These are phyloP conservation scores for Drosophila sp. DNA, from an alignment of 1,140 invertebrate species.

Conservation along the genomic window DNA sequence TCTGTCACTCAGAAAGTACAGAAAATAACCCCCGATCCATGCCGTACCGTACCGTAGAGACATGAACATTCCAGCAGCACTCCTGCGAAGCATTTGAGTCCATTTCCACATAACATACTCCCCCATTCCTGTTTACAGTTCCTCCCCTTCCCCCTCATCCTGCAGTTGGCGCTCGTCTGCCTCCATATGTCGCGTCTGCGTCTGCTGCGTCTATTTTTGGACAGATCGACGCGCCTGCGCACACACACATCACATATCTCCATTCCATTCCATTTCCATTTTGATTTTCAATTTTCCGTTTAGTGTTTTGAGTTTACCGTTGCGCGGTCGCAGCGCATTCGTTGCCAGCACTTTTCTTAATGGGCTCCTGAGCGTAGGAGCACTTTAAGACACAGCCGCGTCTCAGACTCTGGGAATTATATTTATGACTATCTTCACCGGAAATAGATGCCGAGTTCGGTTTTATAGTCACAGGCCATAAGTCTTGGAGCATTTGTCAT, in stretches of 20 bases:
- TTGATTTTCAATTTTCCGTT: slow-evolving; percentile 59
- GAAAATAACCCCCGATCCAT: slow-evolving; percentile 3
- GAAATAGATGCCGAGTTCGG: slow-evolving; percentile 64
- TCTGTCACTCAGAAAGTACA: slow-evolving; percentile 62
- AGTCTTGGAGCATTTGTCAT: slow-evolving; percentile 46
- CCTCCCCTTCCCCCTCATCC: not conserved
- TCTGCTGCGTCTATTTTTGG: slow-evolving; percentile 46
- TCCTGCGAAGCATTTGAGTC: slow-evolving; percentile 68
- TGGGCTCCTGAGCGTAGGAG: slow-evolving; percentile 49
- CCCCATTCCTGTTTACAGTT: not conserved
- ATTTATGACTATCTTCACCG: slow-evolving; percentile 65
- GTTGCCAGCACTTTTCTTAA: slow-evolving; percentile 70
- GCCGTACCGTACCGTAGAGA: slow-evolving; percentile 23
- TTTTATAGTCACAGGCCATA: slow-evolving; percentile 29
- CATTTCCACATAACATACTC: slow-evolving; percentile 39
- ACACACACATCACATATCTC: slow-evolving; percentile 28
- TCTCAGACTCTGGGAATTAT: slow-evolving; percentile 49
- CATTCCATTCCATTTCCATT: slow-evolving; percentile 31
- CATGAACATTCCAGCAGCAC: slow-evolving; percentile 71
- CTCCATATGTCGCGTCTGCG: slow-evolving; percentile 63
- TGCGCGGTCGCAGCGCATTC: slow-evolving; percentile 16
- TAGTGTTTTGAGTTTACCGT: slow-evolving; percentile 66
- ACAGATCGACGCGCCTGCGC: slow-evolving; percentile 58
- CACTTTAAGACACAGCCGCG: slow-evolving; percentile 43
- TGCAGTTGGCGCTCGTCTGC: slow-evolving; percentile 53